phyloP scores from a whole-genome alignment of 2,113 vertebrate species.

The Macrotis lagotis region DNA sequence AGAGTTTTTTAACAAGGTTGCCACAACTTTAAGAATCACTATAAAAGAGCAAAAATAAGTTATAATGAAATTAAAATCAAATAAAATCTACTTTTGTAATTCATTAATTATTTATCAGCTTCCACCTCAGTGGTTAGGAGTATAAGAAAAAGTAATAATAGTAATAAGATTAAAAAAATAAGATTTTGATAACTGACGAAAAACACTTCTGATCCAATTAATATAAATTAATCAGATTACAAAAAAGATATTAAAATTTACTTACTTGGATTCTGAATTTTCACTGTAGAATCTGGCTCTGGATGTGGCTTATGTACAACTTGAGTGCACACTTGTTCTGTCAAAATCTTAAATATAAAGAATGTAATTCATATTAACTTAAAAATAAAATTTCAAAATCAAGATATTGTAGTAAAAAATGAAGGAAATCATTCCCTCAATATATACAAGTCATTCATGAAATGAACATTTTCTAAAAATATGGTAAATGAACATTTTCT shows the following conservation, averaged over 20 bases:
- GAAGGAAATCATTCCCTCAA: neutral
- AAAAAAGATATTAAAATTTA: conserved; percentile 50
- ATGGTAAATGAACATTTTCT: neutral
- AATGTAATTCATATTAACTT: conserved; percentile 37
- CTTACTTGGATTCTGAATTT: conserved; percentile 99
- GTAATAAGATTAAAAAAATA: neutral
- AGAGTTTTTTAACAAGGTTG: conserved; percentile 98
- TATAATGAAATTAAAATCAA: conserved; percentile 13
- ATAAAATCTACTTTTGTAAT: neutral
- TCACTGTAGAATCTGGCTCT: conserved; percentile 98
- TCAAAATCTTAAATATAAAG: conserved; percentile 91
- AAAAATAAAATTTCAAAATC: conserved; percentile 28
- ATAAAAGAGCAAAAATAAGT: conserved; percentile 76
- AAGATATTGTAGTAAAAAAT: neutral
- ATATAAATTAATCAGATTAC: neutral
- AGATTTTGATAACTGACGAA: neutral
- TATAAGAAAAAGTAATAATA: neutral
- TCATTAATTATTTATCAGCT: conserved; percentile 23
- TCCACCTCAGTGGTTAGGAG: neutral
- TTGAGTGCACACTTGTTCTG: conserved; percentile 99
- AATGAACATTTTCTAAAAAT: neutral
- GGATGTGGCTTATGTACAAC: conserved; percentile 99
- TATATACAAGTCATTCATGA: neutral
- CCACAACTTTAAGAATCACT: conserved; percentile 99
- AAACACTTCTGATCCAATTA: neutral